phyloP scores from a whole-genome alignment of 2,888 invertebrate genomes.

The Villa cingulata region DNA sequence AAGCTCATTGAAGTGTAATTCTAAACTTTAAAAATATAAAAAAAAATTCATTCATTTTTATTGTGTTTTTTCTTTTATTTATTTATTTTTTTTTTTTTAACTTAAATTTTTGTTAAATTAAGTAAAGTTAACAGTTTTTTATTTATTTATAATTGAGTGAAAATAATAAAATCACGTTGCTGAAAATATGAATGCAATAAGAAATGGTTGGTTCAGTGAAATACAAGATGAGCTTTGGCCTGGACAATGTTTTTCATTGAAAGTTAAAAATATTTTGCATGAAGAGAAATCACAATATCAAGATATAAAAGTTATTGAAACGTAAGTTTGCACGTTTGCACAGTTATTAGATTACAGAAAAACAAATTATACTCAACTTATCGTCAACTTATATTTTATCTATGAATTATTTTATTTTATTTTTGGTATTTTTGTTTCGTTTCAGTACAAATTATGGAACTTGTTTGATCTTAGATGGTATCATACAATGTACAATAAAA shows the following conservation, averaged over 20 bases:
- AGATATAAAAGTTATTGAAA: constrained; percentile 69
- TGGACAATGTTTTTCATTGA: constrained; percentile 74
- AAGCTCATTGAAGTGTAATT: too few relatives aligned
- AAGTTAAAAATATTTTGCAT: constrained; percentile 67
- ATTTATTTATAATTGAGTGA: too few relatives aligned
- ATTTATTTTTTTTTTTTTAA: too few relatives aligned
- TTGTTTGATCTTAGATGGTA: constrained; percentile 83
- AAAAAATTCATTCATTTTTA: too few relatives aligned
- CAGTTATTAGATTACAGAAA: too few relatives aligned
- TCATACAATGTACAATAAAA: constrained; percentile 89
- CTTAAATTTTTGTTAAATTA: too few relatives aligned
- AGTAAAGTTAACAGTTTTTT: too few relatives aligned
- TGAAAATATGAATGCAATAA: constrained; percentile 50
- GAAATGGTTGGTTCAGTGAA: constrained; percentile 88
- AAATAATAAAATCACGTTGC: too few relatives aligned
- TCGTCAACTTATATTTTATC: background rate
- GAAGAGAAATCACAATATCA: constrained; percentile 70
- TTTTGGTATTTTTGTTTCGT: background rate
- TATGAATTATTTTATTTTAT: background rate
- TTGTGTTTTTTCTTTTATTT: too few relatives aligned
- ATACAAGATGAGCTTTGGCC: constrained; percentile 79
- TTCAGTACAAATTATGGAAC: constrained; percentile 62
- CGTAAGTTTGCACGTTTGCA: constrained; percentile 39
- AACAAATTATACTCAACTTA: background rate
- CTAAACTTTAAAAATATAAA: too few relatives aligned